These are phyloP conservation scores for Sinosuthora webbiana DNA, from an alignment of 2,113 vertebrate species.

Conservation along the genomic window DNA sequence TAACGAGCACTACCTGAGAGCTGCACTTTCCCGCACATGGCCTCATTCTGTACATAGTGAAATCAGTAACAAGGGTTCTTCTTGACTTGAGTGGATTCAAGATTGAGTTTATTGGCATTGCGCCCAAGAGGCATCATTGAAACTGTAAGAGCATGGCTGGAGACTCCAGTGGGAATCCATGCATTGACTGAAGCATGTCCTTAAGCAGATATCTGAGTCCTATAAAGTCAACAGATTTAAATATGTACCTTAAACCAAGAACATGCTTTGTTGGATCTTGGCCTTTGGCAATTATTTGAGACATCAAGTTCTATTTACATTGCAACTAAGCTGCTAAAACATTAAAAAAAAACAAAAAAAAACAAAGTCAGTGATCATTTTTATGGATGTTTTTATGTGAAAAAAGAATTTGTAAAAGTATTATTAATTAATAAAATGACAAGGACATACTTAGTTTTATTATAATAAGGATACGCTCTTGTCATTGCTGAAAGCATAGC, in stretches of 20 bases:
- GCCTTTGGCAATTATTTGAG: background rate
- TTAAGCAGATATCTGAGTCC: constrained; percentile 19
- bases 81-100: constrained; percentile 44
- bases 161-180: constrained; percentile 25
- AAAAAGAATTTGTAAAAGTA: background rate
- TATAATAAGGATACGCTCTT: background rate
- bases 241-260: background rate
- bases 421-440: background rate
- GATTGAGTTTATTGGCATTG: background rate
- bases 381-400: background rate
- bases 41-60: constrained; percentile 27
- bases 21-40: background rate
- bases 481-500: background rate
- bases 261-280: background rate
- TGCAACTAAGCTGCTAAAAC: background rate
- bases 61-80: constrained; percentile 49
- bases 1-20: background rate
- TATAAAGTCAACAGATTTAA: constrained; percentile 30
- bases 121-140: constrained; percentile 26
- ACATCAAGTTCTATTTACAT: background rate
- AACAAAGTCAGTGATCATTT: background rate
- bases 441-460: background rate
- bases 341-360: background rate
- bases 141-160: background rate
- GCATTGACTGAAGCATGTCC: constrained; percentile 23